Evolutionary conservation across 2,888 invertebrate genomes (phyloP), one percentile per base, ranked within the genome.

Genomic region (Lucinisca nassula): DNA sequence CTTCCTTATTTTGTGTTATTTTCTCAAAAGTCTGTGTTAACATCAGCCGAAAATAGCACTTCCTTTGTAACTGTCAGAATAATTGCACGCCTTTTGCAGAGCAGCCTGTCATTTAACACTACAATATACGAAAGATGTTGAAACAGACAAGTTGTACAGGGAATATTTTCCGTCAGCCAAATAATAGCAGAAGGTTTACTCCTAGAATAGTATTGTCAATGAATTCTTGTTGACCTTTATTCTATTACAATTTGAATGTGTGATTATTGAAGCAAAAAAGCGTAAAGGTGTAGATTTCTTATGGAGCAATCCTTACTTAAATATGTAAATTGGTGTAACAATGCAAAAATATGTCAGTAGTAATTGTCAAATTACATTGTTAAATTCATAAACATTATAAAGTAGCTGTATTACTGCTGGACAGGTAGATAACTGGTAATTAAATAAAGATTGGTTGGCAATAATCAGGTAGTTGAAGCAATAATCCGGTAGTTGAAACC

Each of bases 221-320:
- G 67, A 12, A 67, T 67, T 67, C 35, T 67, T 67, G 35, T 67
- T 67, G 67, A 67, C 67, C 67, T 67, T 67, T 67, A 67, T 67
- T 67, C 67, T 35, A 67, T 35, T 35, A 27, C 38, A 32, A 12
- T 78, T 61, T 78, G 78, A 78, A 78, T 78, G 38, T 35, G 37
- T 78, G 78, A 24, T 40, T 61, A 78, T n/a, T 40, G 78, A 61
- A 67, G 78, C 78, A 61, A 40, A 61, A 38, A 61, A 24, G 40
- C 61, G 58, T 78, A 58, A 38, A 78, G 61, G 78, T 58, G 78
- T 78, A 38, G 58, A 78, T 78, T 78, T 61, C 78, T 32, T 45
- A 40, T 35, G 1, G 24, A 37, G 21, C 30, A 67, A 35, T 27
- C 27, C 67, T 67, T 67, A 21, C 45, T 45, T 45, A 45, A 45